Conservation (phyloP, 64 coral and sea anemone species). For the Acropora yongei region DNA sequence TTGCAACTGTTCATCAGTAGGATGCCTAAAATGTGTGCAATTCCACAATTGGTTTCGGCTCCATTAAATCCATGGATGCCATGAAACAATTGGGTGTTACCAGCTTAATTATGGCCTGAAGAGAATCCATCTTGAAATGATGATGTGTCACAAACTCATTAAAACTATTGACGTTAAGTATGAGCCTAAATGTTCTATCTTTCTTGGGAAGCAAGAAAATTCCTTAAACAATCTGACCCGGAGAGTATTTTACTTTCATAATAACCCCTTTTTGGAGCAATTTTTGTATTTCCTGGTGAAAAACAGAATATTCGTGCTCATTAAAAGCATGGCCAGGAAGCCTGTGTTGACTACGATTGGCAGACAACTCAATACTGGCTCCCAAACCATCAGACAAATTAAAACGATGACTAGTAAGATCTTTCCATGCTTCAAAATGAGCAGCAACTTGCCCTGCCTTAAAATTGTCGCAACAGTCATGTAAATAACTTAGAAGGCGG, state of each 20-base stretch:
- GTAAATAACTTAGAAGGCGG: neutral
- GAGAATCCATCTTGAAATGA: conserved; percentile 45
- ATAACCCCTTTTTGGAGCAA: conserved; percentile 38
- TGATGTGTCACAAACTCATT: conserved; percentile 26
- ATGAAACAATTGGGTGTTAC: conserved; percentile 20
- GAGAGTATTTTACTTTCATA: conserved; percentile 23
- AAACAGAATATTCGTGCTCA: conserved; percentile 11
- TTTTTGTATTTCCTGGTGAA: conserved; percentile 33
- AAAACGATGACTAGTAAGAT: too few species aligned
- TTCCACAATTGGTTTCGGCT: too few species aligned
- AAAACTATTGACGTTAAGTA: conserved; percentile 31
- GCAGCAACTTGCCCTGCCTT: too few species aligned
- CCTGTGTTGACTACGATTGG: conserved; percentile 37
- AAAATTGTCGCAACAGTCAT: too few species aligned
- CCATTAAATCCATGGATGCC: neutral
- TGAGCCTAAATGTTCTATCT: conserved; percentile 26
- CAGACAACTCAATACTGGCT: neutral
- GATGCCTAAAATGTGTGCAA: too few species aligned
- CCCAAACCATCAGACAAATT: too few species aligned
- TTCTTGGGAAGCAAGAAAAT: conserved; percentile 56
- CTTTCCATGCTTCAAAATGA: too few species aligned
- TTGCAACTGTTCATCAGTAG: too few species aligned
- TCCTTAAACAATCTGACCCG: conserved; percentile 30
- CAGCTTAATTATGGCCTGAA: conserved; percentile 1
- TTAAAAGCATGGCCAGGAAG: neutral